Evolutionary conservation across 2,113 vertebrate genomes (phyloP).

Genomic region (Erythrocercus mccallii): DNA sequence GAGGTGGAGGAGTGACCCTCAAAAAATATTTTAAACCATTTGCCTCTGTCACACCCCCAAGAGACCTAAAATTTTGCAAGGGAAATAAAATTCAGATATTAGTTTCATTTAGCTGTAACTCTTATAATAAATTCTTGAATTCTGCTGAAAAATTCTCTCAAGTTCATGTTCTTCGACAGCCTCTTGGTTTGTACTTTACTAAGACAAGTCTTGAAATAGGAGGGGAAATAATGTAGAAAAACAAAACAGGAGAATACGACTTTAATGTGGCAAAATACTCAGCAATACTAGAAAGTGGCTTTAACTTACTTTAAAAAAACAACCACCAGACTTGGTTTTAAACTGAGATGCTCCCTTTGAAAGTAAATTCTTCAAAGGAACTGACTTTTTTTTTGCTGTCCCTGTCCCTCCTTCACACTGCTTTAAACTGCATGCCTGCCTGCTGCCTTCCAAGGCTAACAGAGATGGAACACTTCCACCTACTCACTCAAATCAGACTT

Average conservation of each 20-base stretch:
- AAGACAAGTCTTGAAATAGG: background rate
- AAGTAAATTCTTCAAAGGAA: background rate
- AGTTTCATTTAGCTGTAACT: background rate
- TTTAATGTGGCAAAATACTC: background rate
- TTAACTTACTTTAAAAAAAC: background rate
- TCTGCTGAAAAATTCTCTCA: background rate
- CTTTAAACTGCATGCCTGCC: background rate
- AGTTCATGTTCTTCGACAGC: background rate
- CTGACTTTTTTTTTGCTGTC: accelerated
- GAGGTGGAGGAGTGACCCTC: background rate
- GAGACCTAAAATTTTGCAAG: background rate
- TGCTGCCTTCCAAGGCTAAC: background rate
- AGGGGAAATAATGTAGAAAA: background rate
- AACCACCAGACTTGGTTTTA: background rate
- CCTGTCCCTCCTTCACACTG: background rate
- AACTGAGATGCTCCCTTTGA: background rate
- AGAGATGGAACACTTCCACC: background rate
- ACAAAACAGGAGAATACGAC: background rate
- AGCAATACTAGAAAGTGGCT: background rate
- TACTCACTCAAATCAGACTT: background rate
- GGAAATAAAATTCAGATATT: background rate
- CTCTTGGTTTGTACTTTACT: background rate
- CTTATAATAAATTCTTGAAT: background rate
- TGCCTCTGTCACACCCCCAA: accelerated
- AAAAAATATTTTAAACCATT: background rate